Conservation (phyloP, 2,797 vertebrate genomes). For the Pipistrellus kuhlii region DNA sequence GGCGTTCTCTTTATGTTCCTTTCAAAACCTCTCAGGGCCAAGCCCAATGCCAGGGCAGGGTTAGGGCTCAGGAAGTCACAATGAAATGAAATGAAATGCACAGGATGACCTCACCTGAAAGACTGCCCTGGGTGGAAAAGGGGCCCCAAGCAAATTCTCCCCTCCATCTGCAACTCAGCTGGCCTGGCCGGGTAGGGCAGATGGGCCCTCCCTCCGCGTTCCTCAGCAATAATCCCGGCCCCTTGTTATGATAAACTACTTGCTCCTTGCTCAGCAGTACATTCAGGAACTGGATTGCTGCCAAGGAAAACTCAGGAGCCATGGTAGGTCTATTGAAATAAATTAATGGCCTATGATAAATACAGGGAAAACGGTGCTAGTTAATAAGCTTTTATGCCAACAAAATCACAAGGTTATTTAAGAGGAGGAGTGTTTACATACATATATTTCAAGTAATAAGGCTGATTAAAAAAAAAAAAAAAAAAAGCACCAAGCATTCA, state of each 20-base stretch:
- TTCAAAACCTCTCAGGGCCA: background rate
- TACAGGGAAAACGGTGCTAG: conserved; percentile 61
- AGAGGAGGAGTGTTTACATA: conserved; percentile 44
- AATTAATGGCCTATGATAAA: conserved; percentile 78
- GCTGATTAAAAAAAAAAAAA: background rate
- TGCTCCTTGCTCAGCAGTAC: conserved; percentile 70
- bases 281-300: conserved; percentile 75
- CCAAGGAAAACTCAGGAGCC: conserved; percentile 77
- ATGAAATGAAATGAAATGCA: background rate
- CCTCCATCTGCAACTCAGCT: background rate
- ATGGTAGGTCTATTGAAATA: conserved; percentile 75
- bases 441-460: conserved; percentile 53
- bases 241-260: conserved; percentile 81
- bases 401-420: conserved; percentile 58
- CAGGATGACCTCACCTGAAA: background rate
- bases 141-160: conserved; percentile 34
- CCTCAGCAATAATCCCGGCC: conserved; percentile 66
- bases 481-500: background rate
- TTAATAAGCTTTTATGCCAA: conserved; percentile 62
- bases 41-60: background rate
- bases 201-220: conserved; percentile 62
- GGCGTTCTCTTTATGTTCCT: background rate
- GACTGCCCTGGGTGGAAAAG: background rate
- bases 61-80: background rate
- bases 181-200: background rate